Evolutionary conservation across 2,113 vertebrate genomes (phyloP), one percentile per base, ranked within the genome.

Genomic region (Hemicordylus capensis): DNA sequence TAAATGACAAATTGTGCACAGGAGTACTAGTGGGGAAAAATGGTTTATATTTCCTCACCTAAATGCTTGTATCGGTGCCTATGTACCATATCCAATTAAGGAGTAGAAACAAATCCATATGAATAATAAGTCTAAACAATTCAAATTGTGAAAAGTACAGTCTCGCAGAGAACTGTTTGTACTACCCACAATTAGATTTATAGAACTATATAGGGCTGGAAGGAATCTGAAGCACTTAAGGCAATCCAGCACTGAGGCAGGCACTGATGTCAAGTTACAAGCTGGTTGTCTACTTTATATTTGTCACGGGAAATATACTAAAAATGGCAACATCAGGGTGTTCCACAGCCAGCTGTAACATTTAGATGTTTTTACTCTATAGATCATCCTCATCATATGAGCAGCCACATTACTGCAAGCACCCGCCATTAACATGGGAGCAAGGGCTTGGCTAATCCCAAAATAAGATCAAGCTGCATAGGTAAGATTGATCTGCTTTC

Each of bases 21-120:
- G 17, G 19, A 64, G 11, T 0, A 84, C 4, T 59, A 78, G 76
- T 42, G 80, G n/a, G 76, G 31, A 6, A 20, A 67, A 39, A n/a
- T 66, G 75, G 42, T n/a, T 26, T 46, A 31, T 46, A 26, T 74
- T 80, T 69, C 0, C 0, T 61, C 5, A 0, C 1, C 4, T 14
- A 74, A 70, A 67, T 39, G 8, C 59, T 72, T 85, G 66, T 84
- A 39, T 89, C 11, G 39, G 61, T n/a, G 46, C 22, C 39, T 75
- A 44, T 22, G 51, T 19, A 54, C 11, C 22, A 66, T 15, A 39
- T 87, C 10, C 19, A 0, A 37, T 9, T 56, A 76, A 14, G 12
- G 17, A 83, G 37, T 0, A 28, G 76, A 46, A 64, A 19, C 56
- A 63, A 61, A 66, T 34, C 3, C 0, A 42, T 22, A 7, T 37